A percentile compares a stretch with the other conserved stretches of the same genome.
These are phyloP conservation scores for Eulithis prunata DNA, from an alignment of 2,888 invertebrate genomes.

Conservation along the genomic window DNA sequence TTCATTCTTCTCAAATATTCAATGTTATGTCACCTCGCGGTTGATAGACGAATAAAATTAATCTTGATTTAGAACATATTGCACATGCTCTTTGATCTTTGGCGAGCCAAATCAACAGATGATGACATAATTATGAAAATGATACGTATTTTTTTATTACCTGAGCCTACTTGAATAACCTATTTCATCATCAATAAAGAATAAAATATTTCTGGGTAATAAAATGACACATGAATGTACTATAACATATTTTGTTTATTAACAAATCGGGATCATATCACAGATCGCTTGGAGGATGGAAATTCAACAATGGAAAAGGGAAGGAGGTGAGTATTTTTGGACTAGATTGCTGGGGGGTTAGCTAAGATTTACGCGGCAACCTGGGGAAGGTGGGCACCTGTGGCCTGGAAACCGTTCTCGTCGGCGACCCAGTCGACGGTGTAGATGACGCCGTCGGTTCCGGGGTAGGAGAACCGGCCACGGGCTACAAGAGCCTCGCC, in stretches of 20 bases:
- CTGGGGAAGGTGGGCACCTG: conserved; percentile 64
- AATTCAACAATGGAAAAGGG: conserved; percentile 52
- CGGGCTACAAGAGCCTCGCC: conserved; percentile 59
- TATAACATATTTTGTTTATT: conserved; percentile 63
- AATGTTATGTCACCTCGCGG: conserved; percentile 8
- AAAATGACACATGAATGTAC: conserved; percentile 48
- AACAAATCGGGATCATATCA: conserved; percentile 74
- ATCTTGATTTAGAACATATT: conserved; percentile 18
- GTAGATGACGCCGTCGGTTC: conserved; percentile 76
- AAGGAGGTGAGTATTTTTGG: conserved; percentile 43
- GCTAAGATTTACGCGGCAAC: conserved; percentile 42
- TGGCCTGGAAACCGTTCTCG: conserved; percentile 82
- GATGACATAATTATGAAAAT: conserved; percentile 20
- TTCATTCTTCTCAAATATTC: conserved; percentile 7
- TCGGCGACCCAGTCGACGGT: conserved; percentile 77
- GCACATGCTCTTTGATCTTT: conserved; percentile 25
- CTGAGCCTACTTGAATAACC: no score
- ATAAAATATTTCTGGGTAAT: conserved; percentile 35
- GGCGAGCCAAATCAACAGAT: conserved; percentile 13
- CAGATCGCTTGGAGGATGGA: conserved; percentile 69
- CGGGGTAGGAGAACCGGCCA: conserved; percentile 67
- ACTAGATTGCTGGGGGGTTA: conserved; percentile 36
- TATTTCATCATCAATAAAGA: neutral
- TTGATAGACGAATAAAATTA: conserved; percentile 5
- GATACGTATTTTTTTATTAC: neutral